Percentiles rank a stretch among this genome's conserved stretches.
Conservation (phyloP, 2,888 invertebrate genomes). For the Caenorhabditis sp. region DNA sequence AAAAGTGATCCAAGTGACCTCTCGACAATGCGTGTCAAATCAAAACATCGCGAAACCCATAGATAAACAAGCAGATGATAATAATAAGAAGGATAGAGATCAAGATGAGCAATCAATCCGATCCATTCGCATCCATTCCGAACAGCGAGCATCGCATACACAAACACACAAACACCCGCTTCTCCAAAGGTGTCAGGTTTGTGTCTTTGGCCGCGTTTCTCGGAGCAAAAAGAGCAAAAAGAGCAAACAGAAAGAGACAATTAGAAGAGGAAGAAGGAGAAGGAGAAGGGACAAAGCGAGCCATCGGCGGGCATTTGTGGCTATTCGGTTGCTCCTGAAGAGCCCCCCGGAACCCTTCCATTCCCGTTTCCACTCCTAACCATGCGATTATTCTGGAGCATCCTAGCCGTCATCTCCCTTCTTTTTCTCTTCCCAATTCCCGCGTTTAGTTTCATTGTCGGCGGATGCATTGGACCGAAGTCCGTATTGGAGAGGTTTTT, state of each 20-base stretch:
- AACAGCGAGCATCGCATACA: no score
- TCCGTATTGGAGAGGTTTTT: slow-evolving; percentile 68
- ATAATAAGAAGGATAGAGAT: no score
- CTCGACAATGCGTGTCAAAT: background rate
- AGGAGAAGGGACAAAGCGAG: slow-evolving; percentile 18
- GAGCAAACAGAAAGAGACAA: slow-evolving; percentile 40
- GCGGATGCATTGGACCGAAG: slow-evolving; percentile 74
- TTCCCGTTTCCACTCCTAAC: no score
- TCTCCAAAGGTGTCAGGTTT: slow-evolving; percentile 52
- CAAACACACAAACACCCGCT: slow-evolving; percentile 27
- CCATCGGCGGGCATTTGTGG: slow-evolving; percentile 28
- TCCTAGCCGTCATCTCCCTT: no score
- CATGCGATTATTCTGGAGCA: slow-evolving; percentile 1
- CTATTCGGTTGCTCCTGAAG: slow-evolving; percentile 17
- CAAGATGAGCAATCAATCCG: no score
- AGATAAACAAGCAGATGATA: no score
- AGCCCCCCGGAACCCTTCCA: slow-evolving; percentile 1
- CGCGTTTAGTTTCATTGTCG: slow-evolving; percentile 65
- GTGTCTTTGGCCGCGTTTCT: no score
- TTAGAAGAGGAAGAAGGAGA: slow-evolving; percentile 28
- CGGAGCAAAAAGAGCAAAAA: no score
- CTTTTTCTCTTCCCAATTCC: slow-evolving; percentile 16
- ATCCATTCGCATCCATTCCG: no score
- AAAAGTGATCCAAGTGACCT: background rate
- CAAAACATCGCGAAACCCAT: no score